Evolutionary conservation across 2,797 vertebrate genomes (phyloP), one percentile per base, ranked within the genome.

Genomic region (Tinamus major): DNA sequence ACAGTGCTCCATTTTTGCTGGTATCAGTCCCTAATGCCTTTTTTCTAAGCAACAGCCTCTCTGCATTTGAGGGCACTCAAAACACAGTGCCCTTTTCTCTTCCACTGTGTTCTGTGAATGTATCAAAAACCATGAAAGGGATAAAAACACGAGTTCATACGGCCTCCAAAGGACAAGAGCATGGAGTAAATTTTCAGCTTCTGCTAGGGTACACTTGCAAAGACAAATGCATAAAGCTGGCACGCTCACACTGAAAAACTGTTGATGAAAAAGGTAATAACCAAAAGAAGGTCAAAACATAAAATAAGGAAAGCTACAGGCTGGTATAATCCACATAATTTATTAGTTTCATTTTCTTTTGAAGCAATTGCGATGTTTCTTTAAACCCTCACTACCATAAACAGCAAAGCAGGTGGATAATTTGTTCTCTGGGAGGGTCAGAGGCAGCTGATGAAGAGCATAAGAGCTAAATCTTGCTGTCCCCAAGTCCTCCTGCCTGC

Each of bases 281-380:
- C 70, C 51, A 77, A 91, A 94, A 95, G 93, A 94, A 93, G 85
- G 92, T 92, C 85, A 91, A 95, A 95, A 85, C 64, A 88, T 74
- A 64, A 94, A 88, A 83, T 53, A 71, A 63, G 61, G 75, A 41
- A 84, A 76, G 19, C 70, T 70, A 42, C 29, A 67, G 61, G 17
- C 61, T 85, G 21, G n/a, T 86, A 69, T 82, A 84, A 84, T 88
- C 35, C 2, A 2, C 53, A 19, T 63, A 79, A 90, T 90, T 95
- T 90, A 95, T 79, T 81, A 39, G 29, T 33, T 92, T 76, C 61
- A 68, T 93, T 93, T 94, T 92, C 69, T 91, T 72, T 67, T 33
- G 31, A 67, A 79, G 74, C 7, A 83, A 10, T 37, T 89, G 46
- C 41, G 63, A 29, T 42, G 26, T 79, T 95, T 87, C 42, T 82